Base-by-base conservation (phyloP, 2,113 vertebrate genomes). In the Passer montanus region DNA sequence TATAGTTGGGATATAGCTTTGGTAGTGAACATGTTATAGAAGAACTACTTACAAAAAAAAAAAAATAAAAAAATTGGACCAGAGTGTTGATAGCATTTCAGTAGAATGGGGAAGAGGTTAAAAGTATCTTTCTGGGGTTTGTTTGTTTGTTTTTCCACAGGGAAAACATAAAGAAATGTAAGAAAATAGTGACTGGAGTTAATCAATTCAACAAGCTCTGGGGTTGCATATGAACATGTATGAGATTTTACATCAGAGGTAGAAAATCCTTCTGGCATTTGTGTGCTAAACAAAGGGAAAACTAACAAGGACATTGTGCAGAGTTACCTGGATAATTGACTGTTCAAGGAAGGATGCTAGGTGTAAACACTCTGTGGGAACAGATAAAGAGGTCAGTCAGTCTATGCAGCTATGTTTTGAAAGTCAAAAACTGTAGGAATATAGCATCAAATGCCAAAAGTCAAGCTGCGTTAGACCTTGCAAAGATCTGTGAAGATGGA, bases 381-480 rank as follows among this genome's bases (percentile, higher is more conserved):
- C 24, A 53, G 68, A 89, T 77, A 84, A 94, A 76, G 94, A 80
- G 81, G 77, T 93, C 76, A 84, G 11, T 76, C 2, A 4, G 31
- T 62, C 77, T 58, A 69, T n/a, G 59, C 46, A 87, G 37, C 46
- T 81, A 33, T 58, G 69, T 87, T 95, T 91, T 91, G 64, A 96
- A 93, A 73, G 73, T 84, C 59, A 91, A 63, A 80, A 96, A 91
- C 60, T 0, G 3, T 72, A 76, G 27, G 72, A 90, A 86, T 75
- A 83, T 49, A 84, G 68, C 22, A 63, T 18, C 39, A 90, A 90
- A 67, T 95, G 93, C 94, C 96, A 96, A 68, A 96, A 96, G 56
- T 96, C 96, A 93, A 92, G 95, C 96, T 96, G 94, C 92, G 95
- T 90, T 96, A 92, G 90, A 95, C 83, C 88, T 94, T 92, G 95